Evolutionary conservation across 2,888 invertebrate species (phyloP).

Genomic region (Bombylius discolor): DNA sequence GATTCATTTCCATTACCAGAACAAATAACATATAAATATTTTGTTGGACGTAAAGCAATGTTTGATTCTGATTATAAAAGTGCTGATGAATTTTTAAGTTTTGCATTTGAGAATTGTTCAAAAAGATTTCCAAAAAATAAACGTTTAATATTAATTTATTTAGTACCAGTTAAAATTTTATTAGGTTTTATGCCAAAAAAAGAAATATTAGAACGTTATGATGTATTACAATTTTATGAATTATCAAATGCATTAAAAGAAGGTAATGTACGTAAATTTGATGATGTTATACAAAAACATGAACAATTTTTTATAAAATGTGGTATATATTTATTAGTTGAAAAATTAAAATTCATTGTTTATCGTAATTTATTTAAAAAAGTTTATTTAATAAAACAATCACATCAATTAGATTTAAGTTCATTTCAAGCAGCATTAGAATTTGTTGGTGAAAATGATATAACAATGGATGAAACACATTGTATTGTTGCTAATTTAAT

Average conservation of each 20-base stretch:
- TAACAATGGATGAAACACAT: constrained; percentile 87
- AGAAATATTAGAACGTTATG: constrained; percentile 71
- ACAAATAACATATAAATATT: constrained; percentile 93
- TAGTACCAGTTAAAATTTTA: constrained; percentile 95
- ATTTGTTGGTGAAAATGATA: constrained; percentile 68
- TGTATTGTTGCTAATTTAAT: constrained; percentile 96
- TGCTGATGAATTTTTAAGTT: constrained; percentile 85
- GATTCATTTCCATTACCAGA: constrained; percentile 84
- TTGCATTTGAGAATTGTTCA: constrained; percentile 87
- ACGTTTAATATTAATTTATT: constrained; percentile 79
- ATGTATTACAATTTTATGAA: constrained; percentile 81
- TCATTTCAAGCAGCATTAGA: constrained; percentile 71
- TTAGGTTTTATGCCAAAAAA: constrained; percentile 87
- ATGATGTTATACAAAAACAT: constrained; percentile 69
- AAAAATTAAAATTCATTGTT: constrained; percentile 88
- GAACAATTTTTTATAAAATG: constrained; percentile 88
- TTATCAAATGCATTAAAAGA: constrained; percentile 77
- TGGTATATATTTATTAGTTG: constrained; percentile 95
- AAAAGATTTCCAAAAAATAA: constrained; percentile 72
- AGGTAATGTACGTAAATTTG: constrained; percentile 75
- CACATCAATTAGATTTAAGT: constrained; percentile 79
- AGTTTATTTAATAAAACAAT: constrained; percentile 58
- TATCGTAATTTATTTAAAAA: constrained; percentile 93
- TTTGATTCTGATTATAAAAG: constrained; percentile 92
- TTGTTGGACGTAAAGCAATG: constrained; percentile 95